Evolutionary conservation across 2,797 vertebrate species (phyloP).

Genomic region (Ficedula albicollis): DNA sequence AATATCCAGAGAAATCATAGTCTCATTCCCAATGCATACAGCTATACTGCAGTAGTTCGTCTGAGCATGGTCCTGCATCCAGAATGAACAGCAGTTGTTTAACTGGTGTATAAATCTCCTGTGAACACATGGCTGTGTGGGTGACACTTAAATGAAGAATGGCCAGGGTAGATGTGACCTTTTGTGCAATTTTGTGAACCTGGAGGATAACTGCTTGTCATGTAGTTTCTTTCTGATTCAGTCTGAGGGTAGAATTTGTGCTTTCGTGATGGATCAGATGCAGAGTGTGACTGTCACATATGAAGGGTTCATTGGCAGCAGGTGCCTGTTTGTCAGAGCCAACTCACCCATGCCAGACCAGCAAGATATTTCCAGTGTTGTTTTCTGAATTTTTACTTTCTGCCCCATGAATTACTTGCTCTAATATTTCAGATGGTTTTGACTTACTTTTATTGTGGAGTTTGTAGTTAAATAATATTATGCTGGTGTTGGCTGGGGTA

Average conservation of each 20-base stretch:
- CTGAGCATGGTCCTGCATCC: background rate
- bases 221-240: background rate
- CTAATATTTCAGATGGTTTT: slow-evolving; percentile 21
- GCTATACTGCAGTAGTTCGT: background rate
- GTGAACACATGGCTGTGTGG: background rate
- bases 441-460: background rate
- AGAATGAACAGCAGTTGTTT: slow-evolving; percentile 1
- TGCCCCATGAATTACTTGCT: background rate
- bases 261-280: background rate
- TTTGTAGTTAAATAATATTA: slow-evolving; percentile 21
- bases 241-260: background rate
- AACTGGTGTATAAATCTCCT: slow-evolving; percentile 4
- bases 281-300: background rate
- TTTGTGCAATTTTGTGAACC: background rate
- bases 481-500: background rate
- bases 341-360: background rate
- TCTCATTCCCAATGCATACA: slow-evolving; percentile 23
- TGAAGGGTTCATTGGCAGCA: background rate
- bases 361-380: background rate
- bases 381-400: background rate
- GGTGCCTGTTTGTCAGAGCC: background rate
- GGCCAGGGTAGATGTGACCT: background rate
- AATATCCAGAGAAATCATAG: slow-evolving; percentile 21
- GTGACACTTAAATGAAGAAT: background rate
- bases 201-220: background rate